Base-by-base conservation (phyloP, 2,888 invertebrate species). In the Carterocephalus palaemon region DNA sequence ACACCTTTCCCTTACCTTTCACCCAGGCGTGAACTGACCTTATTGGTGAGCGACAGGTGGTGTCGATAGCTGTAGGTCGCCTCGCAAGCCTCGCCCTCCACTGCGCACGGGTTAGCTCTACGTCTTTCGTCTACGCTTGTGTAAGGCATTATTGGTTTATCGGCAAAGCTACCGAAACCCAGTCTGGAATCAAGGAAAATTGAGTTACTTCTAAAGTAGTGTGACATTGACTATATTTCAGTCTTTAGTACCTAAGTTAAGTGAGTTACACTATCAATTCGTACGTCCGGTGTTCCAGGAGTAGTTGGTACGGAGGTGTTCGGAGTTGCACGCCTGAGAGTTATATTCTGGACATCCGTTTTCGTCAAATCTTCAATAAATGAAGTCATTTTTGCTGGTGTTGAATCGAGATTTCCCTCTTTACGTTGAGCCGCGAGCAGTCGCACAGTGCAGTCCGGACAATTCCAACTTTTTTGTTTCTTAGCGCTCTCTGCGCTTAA, bases 21-120 rank as follows among this genome's bases (percentile, higher is more conserved):
- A 16, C 2, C 1, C 7, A n/a, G 6, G 4, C 12, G 2, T 7
- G 24, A 7, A 22, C 43, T 32, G 23, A 92, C 89, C 72, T 93
- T 78, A 19, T 87, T 83, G 1, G 94, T 94, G 1, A 97, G 86
- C 36, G 89, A 83, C 53, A 95, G 76, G 48, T 92, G 92, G 70
- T 97, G 95, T 46, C 90, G 90, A 70, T 93, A 97, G 37, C 93
- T 91, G 70, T 96, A 97, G 0, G 95, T 92, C 1, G 93, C 90
- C 42, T 92, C 92, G 67, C 96, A 97, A 0, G 63, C 71, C 15
- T 87, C 75, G 17, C 88, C 83, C 36, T 89, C 86, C 0, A 87
- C 75, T 0, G 80, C 72, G 60, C 93, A 93, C 0, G 93, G 93
- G 71, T 93, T 92, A 0, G 84, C 72, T 1, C 74, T 66, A 55